phyloP scores from a whole-genome alignment of 30 jellyfish, hydroid and myxozoan genomes.

The Hydractinia symbiolongicarpus region DNA sequence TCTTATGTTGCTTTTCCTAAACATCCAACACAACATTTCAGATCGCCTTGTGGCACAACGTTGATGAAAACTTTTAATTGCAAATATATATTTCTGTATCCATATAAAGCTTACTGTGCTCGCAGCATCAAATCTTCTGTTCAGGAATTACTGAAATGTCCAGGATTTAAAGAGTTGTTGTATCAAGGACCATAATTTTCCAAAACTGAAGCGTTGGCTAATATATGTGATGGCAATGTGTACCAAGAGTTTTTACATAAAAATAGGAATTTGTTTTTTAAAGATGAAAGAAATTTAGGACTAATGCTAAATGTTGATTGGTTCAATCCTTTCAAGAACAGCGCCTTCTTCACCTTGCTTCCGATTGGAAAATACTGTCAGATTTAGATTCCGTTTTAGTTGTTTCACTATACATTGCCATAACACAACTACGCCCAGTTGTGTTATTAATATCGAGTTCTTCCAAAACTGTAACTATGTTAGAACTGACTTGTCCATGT shows the following conservation, averaged over 20 bases:
- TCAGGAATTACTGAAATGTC: background rate
- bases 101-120: background rate
- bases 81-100: background rate
- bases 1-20: background rate
- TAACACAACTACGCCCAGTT: too few relatives aligned
- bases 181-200: conserved; percentile 4
- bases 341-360: too few relatives aligned
- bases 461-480: too few relatives aligned
- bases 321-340: conserved; percentile 4
- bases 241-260: background rate
- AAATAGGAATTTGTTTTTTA: background rate
- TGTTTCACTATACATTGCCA: too few relatives aligned
- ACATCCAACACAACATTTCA: background rate
- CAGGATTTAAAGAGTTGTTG: conserved; percentile 13
- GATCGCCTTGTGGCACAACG: background rate
- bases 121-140: background rate
- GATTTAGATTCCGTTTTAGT: too few relatives aligned
- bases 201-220: background rate
- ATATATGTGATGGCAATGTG: background rate
- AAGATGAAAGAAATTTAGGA: background rate
- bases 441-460: too few relatives aligned
- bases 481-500: too few relatives aligned
- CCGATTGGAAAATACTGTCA: too few relatives aligned
- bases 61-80: conserved; percentile 6
- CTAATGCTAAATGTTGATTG: conserved; percentile 3